A percentile compares a stretch with the other conserved stretches of the same genome.
Conservation (phyloP, 2,888 invertebrate genomes). For the Pediacus dermestoides region DNA sequence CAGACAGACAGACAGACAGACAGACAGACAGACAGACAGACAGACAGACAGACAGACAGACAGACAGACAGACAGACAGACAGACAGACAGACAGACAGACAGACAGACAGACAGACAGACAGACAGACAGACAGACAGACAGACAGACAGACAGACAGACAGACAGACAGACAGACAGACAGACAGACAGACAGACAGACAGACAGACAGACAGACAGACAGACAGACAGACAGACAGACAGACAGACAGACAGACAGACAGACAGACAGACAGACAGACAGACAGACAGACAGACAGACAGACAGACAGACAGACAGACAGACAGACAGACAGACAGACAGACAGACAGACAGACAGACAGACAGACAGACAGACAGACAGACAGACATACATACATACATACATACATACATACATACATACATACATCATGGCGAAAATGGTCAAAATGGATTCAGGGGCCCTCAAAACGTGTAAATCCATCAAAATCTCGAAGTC, state of each 20-base stretch:
- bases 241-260: conserved; percentile 15
- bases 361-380: conserved; percentile 18
- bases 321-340: conserved; percentile 14
- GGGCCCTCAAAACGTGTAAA: too few relatives aligned
- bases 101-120: conserved; percentile 13
- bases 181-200: conserved; percentile 17
- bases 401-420: too few relatives aligned
- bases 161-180: conserved; percentile 16
- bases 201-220: conserved; percentile 12
- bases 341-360: conserved; percentile 17
- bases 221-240: conserved; percentile 14
- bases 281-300: conserved; percentile 15
- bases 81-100: conserved; percentile 13
- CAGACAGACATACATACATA: too few relatives aligned
- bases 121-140: conserved; percentile 14
- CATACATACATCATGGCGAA: too few relatives aligned
- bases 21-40: conserved; percentile 12
- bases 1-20: conserved; percentile 12
- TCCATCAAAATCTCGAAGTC: too few relatives aligned
- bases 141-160: conserved; percentile 17
- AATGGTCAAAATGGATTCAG: too few relatives aligned
- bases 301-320: conserved; percentile 15
- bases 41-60: conserved; percentile 16
- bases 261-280: conserved; percentile 15
- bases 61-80: conserved; percentile 17